Evolutionary conservation across 2,888 invertebrate genomes (phyloP).

Genomic region (Nebria salina): DNA sequence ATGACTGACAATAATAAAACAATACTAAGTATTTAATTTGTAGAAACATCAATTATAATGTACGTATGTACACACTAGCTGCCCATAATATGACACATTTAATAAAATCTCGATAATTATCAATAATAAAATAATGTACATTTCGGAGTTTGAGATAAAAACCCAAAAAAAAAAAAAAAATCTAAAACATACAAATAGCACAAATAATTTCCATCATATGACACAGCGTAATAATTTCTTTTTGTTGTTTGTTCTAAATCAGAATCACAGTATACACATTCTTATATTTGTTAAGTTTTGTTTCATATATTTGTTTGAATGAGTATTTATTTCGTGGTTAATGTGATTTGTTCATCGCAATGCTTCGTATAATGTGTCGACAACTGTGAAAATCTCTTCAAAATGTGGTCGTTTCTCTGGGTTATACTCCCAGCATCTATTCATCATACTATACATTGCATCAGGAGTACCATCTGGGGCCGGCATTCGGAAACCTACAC

Average conservation of each 20-base stretch:
- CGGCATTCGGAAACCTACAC: constrained; percentile 90
- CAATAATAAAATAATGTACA: no score
- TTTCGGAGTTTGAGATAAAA: no score
- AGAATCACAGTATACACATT: constrained; percentile 7
- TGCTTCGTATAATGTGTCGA: constrained; percentile 67
- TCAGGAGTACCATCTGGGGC: constrained; percentile 89
- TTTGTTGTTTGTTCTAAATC: neutral
- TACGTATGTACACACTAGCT: constrained; percentile 19
- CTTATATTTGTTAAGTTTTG: no score
- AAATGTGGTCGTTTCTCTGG: constrained; percentile 93
- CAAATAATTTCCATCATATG: no score
- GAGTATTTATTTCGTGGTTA: neutral
- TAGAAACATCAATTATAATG: constrained; percentile 4
- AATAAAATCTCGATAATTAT: neutral
- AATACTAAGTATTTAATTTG: neutral
- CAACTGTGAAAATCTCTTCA: constrained; percentile 83
- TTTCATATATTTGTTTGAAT: no score
- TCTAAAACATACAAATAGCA: no score
- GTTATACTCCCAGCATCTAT: constrained; percentile 93
- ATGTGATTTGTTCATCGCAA: constrained; percentile 28
- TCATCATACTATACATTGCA: constrained; percentile 90
- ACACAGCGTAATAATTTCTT: no score
- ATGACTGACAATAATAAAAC: constrained; percentile 2
- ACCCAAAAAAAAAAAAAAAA: no score
- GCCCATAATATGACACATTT: constrained; percentile 40